Conservation (phyloP, 2,113 vertebrate species). For the Capra hircus region DNA sequence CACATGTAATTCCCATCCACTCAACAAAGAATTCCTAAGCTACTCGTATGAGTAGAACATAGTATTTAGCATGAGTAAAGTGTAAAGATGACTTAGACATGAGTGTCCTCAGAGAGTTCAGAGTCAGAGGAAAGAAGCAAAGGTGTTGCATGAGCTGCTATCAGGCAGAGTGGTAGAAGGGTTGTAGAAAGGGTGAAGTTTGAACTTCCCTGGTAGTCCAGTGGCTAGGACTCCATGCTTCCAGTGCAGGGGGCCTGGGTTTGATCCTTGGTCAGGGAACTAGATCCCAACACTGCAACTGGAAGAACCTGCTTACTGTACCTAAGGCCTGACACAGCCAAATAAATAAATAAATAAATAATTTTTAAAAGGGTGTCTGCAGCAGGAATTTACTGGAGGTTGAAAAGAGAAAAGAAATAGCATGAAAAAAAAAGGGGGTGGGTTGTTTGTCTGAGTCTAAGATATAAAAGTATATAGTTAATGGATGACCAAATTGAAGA, state of each 20-base stretch:
- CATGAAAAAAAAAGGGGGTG: not conserved
- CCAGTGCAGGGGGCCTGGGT: not conserved
- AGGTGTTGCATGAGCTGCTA: not conserved
- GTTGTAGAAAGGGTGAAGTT: not conserved
- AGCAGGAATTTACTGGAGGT: not conserved
- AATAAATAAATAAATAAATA: not conserved
- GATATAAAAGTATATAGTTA: not conserved
- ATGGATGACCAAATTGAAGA: not conserved
- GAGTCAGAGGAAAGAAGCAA: not conserved
- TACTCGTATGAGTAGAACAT: not conserved
- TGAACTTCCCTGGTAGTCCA: not conserved
- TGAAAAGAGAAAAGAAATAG: not conserved
- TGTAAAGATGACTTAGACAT: not conserved
- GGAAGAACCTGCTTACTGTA: not conserved
- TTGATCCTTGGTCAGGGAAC: not conserved
- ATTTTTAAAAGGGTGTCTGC: not conserved
- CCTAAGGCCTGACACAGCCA: not conserved
- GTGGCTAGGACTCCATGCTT: not conserved
- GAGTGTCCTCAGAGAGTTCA: not conserved
- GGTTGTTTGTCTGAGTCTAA: not conserved
- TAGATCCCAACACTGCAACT: not conserved
- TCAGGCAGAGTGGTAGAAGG: not conserved
- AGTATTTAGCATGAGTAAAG: not conserved
- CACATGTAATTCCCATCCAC: not conserved
- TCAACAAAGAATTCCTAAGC: not conserved